phyloP scores from a whole-genome alignment of 30 jellyfish, hydroid and myxozoan genomes.

The Aurelia sp. region DNA sequence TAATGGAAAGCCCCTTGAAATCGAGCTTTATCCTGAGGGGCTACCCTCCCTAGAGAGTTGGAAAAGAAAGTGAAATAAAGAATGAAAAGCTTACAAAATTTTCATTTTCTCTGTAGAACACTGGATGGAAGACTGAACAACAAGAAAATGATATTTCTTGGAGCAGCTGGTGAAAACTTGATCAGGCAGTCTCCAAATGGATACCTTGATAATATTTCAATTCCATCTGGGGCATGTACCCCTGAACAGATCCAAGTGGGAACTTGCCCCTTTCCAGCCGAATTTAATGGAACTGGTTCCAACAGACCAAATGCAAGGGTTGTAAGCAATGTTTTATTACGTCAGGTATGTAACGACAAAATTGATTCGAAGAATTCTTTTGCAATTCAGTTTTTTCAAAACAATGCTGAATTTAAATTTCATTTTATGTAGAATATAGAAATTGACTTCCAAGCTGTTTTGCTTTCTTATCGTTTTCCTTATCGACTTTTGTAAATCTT shows the following conservation, averaged over 20 bases:
- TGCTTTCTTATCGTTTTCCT: too few relatives aligned
- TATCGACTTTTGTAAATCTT: too few relatives aligned
- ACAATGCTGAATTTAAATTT: not conserved
- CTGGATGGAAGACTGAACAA: slow-evolving; percentile 82
- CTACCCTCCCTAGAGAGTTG: too few relatives aligned
- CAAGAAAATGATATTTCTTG: slow-evolving; percentile 49
- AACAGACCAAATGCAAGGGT: slow-evolving; percentile 81
- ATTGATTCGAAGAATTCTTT: too few relatives aligned
- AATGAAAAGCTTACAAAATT: too few relatives aligned
- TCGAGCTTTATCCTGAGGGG: too few relatives aligned
- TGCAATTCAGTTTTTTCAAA: too few relatives aligned
- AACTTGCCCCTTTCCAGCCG: slow-evolving; percentile 84
- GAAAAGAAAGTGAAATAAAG: too few relatives aligned
- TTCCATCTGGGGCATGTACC: slow-evolving; percentile 88
- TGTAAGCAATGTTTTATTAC: slow-evolving; percentile 67
- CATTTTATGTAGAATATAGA: too few relatives aligned
- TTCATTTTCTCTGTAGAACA: slow-evolving; percentile 32
- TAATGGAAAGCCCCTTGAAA: too few relatives aligned
- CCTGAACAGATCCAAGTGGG: slow-evolving; percentile 24
- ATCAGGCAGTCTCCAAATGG: slow-evolving; percentile 59
- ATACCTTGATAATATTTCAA: slow-evolving; percentile 67
- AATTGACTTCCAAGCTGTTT: too few relatives aligned
- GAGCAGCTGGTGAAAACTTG: slow-evolving; percentile 75
- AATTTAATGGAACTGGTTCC: slow-evolving; percentile 78
- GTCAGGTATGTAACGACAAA: slow-evolving; percentile 52